Base-by-base conservation (phyloP, 2,888 invertebrate genomes). In the Tribolium freemani region DNA sequence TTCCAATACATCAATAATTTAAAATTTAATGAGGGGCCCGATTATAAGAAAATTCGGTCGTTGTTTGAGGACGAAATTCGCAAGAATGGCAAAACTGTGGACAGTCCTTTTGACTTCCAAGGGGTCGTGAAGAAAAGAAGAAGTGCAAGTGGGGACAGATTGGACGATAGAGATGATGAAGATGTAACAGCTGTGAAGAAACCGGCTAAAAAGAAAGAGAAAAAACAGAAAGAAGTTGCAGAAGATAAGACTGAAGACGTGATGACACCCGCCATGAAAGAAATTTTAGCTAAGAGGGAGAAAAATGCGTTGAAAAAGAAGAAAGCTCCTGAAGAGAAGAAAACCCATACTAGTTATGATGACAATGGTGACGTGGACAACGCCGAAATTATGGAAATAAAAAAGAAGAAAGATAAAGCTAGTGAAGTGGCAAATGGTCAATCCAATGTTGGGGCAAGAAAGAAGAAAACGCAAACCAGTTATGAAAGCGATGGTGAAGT, bases 1-100 rank as follows among this genome's bases (percentile, higher is more conserved):
- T 89, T 95, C 78, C 90, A 91, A 72, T 91, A 93, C 81, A 89
- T 95, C 2, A 88, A 90, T 56, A 88, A 89, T 45, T 78, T 96
- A 79, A 88, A 92, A 75, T 93, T 93, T 77, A 90, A 93, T 79
- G 91, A 92, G 11, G 86, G 85, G 9, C 95, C 96, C 0, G 91
- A 96, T 83, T 96, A 96, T 83, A 87, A 89, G 0, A 91, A 92
- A 83, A 92, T 93, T 75, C 88, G 90, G 10, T 88, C 90, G 73
- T 86, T 93, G 10, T 92, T 96, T 75, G 85, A 87, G 20, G 86
- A 86, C 50, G 94, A 92, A 9, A 85, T 96, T 0, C 91, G 93
- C 81, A 86, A 88, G 13, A 85, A 91, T 58, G 91, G 91, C 5
- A 88, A 90, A 46, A 83, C 89, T 0, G 86, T 88, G 58, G 88